These are phyloP conservation scores for Echinometra lucunter DNA, from an alignment of 53 echinoderm and acorn worm species.

Conservation along the genomic window DNA sequence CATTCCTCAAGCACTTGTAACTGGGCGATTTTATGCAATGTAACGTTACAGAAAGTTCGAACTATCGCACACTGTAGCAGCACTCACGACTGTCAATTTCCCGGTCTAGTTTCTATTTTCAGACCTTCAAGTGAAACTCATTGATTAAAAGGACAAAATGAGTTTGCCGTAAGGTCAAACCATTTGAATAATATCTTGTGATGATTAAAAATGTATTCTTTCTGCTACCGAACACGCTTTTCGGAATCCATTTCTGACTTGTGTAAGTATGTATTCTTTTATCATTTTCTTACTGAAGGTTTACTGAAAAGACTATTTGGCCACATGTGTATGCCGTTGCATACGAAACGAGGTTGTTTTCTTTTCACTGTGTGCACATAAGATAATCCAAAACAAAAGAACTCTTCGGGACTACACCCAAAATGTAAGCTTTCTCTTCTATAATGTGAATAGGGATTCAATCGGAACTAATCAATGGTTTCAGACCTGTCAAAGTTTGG, in stretches of 20 bases:
- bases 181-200: background rate
- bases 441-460: background rate
- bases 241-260: background rate
- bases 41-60: background rate
- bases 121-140: background rate
- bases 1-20: background rate
- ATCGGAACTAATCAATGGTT: background rate
- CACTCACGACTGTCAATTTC: background rate
- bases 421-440: constrained; percentile 17
- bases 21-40: background rate
- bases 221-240: background rate
- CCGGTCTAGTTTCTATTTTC: background rate
- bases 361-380: background rate
- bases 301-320: background rate
- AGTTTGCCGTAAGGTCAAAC: background rate
- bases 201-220: background rate
- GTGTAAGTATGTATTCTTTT: background rate
- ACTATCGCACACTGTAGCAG: no score
- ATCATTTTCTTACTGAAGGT: background rate
- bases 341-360: background rate
- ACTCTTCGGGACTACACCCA: constrained; percentile 8
- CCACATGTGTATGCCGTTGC: background rate
- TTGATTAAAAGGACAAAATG: background rate
- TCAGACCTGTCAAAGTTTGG: background rate
- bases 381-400: constrained; percentile 1